Percentiles rank a stretch among this genome's conserved stretches.
Evolutionary conservation across 1,140 invertebrate species (phyloP).

Genomic region (Neotoxoptera formosana): DNA sequence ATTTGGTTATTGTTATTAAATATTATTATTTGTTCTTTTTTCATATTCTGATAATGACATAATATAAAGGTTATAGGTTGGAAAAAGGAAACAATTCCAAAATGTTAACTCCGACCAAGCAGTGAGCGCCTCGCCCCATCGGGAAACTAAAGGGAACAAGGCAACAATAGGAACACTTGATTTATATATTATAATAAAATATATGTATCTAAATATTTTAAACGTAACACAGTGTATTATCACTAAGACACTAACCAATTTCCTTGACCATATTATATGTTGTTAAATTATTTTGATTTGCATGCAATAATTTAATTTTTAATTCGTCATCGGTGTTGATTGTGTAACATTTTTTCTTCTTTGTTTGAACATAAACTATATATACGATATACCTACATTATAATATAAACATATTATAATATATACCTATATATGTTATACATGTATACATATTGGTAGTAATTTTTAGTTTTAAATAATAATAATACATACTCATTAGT

Average conservation of each 20-base stretch:
- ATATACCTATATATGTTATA: too few species aligned
- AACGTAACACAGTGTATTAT: too few species aligned
- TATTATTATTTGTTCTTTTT: neutral
- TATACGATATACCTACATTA: too few species aligned
- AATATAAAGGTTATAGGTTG: slow-evolving; percentile 7
- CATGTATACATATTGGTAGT: neutral
- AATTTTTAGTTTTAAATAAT: neutral
- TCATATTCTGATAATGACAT: neutral
- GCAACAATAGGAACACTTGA: too few species aligned
- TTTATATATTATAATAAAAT: too few species aligned
- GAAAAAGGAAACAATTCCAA: neutral
- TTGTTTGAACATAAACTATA: neutral
- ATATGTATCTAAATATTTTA: neutral
- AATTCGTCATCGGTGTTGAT: neutral
- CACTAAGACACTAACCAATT: neutral
- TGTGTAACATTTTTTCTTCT: neutral
- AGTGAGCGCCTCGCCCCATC: neutral
- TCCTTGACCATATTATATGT: neutral
- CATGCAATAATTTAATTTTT: neutral
- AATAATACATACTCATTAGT: neutral
- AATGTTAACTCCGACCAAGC: neutral
- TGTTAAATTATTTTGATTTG: neutral
- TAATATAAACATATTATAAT: neutral
- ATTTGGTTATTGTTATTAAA: neutral
- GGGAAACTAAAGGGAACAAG: too few species aligned